phyloP scores from a whole-genome alignment of 1,140 invertebrate genomes.

The Magallana angulata region DNA sequence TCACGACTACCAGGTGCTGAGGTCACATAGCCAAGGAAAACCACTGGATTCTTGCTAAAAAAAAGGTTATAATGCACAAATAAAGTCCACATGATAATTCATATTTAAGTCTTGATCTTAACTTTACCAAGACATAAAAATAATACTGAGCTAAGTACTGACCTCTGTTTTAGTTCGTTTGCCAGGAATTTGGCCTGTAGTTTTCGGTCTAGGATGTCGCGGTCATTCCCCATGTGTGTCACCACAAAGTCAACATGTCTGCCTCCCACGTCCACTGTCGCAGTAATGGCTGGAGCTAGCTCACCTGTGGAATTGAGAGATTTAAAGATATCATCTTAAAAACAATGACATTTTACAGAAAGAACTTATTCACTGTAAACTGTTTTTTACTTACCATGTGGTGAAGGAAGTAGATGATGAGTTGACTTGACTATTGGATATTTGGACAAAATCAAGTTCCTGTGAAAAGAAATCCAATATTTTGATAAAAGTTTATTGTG shows the following conservation, averaged over 20 bases:
- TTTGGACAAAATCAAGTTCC: conserved; percentile 78
- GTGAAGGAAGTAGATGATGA: conserved; percentile 79
- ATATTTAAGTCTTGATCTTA: neutral
- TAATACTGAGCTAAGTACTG: neutral
- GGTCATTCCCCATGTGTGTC: conserved; percentile 80
- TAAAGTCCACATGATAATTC: neutral
- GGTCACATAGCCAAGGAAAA: conserved; percentile 79
- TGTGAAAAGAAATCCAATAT: conserved; percentile 57
- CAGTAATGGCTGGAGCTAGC: conserved; percentile 78
- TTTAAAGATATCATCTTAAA: conserved; percentile 37
- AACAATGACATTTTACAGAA: too few species aligned
- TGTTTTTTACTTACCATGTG: conserved; percentile 71
- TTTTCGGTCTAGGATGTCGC: conserved; percentile 77
- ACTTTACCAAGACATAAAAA: neutral
- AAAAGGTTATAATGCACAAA: neutral
- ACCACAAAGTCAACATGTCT: conserved; percentile 77
- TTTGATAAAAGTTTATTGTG: too few species aligned
- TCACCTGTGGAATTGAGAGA: conserved; percentile 69
- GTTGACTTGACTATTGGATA: conserved; percentile 79
- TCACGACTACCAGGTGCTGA: conserved; percentile 74
- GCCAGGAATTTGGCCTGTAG: conserved; percentile 76
- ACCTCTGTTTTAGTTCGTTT: conserved; percentile 70
- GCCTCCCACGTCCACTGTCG: conserved; percentile 77
- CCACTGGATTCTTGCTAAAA: conserved; percentile 74
- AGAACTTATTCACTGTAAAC: too few species aligned